Conservation (phyloP, 2,888 invertebrate species). For the Atrina japonica region DNA sequence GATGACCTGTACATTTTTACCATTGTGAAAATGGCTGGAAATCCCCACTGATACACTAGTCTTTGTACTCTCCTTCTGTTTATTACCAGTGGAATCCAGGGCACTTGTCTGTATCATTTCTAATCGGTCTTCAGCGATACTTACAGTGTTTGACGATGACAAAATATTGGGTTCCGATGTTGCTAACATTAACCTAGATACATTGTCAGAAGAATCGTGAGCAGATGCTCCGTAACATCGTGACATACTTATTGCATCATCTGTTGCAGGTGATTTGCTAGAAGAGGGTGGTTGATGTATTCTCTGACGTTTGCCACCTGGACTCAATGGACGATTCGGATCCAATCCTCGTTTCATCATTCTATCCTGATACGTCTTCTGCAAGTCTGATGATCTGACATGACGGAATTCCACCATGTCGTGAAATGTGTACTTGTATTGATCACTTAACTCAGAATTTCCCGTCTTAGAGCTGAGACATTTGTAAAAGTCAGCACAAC, state of each 20-base stretch:
- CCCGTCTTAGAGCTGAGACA: slow-evolving; percentile 41
- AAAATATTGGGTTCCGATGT: not conserved
- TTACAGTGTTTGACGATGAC: slow-evolving; percentile 24
- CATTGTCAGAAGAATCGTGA: slow-evolving; percentile 33
- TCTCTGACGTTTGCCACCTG: slow-evolving; percentile 36
- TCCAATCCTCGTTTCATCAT: slow-evolving; percentile 33
- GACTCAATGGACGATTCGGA: slow-evolving; percentile 31
- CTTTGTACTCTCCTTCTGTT: slow-evolving; percentile 17
- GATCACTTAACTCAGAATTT: slow-evolving; percentile 19
- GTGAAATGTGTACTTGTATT: slow-evolving; percentile 44
- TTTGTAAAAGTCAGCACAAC: slow-evolving; percentile 52
- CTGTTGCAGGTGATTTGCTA: slow-evolving; percentile 17
- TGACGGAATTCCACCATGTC: slow-evolving; percentile 51
- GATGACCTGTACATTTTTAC: slow-evolving; percentile 36
- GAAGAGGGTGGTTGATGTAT: too few species aligned
- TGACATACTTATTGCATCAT: slow-evolving; percentile 41
- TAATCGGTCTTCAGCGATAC: slow-evolving; percentile 45
- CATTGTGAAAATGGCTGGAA: slow-evolving; percentile 31
- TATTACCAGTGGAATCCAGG: slow-evolving; percentile 21
- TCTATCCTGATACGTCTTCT: slow-evolving; percentile 40
- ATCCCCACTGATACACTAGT: slow-evolving; percentile 45
- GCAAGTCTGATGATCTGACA: slow-evolving; percentile 45
- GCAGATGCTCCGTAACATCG: slow-evolving; percentile 32
- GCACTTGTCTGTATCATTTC: slow-evolving; percentile 46
- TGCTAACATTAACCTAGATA: slow-evolving; percentile 18